Evolutionary conservation across 2,113 vertebrate genomes (phyloP), one percentile per base, ranked within the genome.

Genomic region (Todiramphus saurophagus): DNA sequence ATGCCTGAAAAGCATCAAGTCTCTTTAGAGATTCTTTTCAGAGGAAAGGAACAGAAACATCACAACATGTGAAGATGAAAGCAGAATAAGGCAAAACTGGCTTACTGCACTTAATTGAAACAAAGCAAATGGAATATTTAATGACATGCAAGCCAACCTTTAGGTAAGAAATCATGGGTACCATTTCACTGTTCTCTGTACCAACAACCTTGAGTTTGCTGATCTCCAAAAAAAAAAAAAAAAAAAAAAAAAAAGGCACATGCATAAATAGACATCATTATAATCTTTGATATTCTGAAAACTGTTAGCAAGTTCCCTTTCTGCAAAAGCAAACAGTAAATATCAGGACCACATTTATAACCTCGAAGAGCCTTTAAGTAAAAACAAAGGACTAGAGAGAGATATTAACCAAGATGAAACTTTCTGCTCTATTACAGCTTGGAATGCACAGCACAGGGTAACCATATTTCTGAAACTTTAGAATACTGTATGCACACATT

Each of bases 1-100:
- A 84, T 84, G n/a, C 44, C 28, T 93, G 66, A 82, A 92, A 95
- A 88, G 76, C 39, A 83, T n/a, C n/a, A 83, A 94, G 37, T 67
- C 46, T 87, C 58, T 77, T 82, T 50, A 82, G 35, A 73, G 55
- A 63, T 4, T 31, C 41, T 87, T 91, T 44, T 41, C 27, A 83
- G 33, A 86, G 75, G 67, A 89, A 83, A 69, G 44, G 50, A 94
- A 91, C 35, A 78, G 35, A 67, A 93, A 37, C n/a, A 17, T 50
- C 48, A 72, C 48, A 84, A 79, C 89, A 96, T 20, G 62, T 48
- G 56, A 89, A 48, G 56, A 89, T 41, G 33, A 96, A 96, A 94
- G 76, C 56, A 83, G 39, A 75, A 37, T 56, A 84, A 27, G 33
- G 50, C 43, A 73, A 83, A 95, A 91, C 48, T 33, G 73, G 11